Percentiles rank a stretch among this genome's conserved stretches.
phyloP scores from a whole-genome alignment of 2,113 vertebrate genomes.

The Ceyx cyanopectus region DNA sequence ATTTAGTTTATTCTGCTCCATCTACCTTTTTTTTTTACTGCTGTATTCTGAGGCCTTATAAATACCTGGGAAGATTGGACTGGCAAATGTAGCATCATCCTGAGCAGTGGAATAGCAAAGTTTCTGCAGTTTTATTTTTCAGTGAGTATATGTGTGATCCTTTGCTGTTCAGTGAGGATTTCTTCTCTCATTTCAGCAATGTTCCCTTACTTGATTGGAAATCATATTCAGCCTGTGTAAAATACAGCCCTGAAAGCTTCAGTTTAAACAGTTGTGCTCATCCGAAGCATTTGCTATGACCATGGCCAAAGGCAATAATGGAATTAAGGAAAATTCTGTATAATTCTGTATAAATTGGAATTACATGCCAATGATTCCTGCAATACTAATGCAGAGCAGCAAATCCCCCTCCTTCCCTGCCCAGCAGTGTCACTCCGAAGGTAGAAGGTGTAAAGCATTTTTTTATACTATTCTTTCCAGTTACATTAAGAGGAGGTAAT shows the following conservation, averaged over 20 bases:
- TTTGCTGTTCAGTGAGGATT: neutral
- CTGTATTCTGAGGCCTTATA: neutral
- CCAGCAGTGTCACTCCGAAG: neutral
- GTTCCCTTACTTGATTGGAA: neutral
- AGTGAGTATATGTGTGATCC: neutral
- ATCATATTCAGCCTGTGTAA: neutral
- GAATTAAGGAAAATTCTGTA: neutral
- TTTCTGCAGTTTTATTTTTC: neutral
- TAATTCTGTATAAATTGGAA: neutral
- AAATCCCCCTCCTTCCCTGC: neutral
- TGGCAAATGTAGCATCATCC: neutral
- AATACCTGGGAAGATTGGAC: neutral
- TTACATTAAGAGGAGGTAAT: neutral
- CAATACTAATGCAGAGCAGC: neutral
- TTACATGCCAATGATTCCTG: neutral
- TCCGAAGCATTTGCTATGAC: neutral
- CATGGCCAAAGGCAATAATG: neutral
- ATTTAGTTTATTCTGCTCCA: neutral
- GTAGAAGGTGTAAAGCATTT: neutral
- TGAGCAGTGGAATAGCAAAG: neutral
- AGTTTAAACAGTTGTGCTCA: neutral
- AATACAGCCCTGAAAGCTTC: neutral
- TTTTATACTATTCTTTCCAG: neutral
- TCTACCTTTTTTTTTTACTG: neutral
- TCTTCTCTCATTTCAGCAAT: neutral